A percentile compares a stretch with the other conserved stretches of the same genome.
These are phyloP conservation scores for Labeo catla DNA, from an alignment of 2,113 vertebrate genomes.

Conservation along the genomic window DNA sequence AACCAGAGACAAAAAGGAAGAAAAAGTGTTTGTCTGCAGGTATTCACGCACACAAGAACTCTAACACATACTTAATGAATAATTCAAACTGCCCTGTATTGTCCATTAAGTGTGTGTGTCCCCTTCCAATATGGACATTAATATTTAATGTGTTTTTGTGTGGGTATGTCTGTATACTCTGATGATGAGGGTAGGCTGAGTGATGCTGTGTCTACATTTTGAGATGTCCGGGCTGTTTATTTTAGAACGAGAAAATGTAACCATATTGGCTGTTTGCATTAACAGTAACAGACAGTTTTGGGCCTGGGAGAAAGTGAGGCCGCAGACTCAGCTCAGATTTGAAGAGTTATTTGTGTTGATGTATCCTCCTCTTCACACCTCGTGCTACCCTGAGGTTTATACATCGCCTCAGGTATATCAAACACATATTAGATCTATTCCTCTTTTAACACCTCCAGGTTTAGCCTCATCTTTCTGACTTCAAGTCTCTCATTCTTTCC, in stretches of 20 bases:
- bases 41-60: not conserved
- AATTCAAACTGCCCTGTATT: constrained; percentile 31
- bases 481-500: not conserved
- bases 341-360: constrained; percentile 20
- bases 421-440: constrained; percentile 9
- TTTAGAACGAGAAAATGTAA: not conserved
- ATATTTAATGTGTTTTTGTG: constrained; percentile 48
- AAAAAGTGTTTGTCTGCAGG: not conserved
- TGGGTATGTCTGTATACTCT: constrained; percentile 3
- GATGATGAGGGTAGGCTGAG: constrained; percentile 15
- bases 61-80: constrained; percentile 43
- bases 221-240: constrained; percentile 11
- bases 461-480: not conserved
- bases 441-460: not conserved
- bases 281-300: not conserved
- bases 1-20: not conserved
- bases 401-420: constrained; percentile 24
- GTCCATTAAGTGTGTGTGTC: constrained; percentile 45
- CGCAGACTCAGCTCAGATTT: not conserved
- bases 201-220: constrained; percentile 2
- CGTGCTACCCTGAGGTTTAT: not conserved
- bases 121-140: constrained; percentile 23
- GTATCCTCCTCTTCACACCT: constrained; percentile 13
- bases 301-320: not conserved
- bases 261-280: not conserved